phyloP scores from a whole-genome alignment of 2,888 invertebrate species.

The Lasioglossum lativentre region DNA sequence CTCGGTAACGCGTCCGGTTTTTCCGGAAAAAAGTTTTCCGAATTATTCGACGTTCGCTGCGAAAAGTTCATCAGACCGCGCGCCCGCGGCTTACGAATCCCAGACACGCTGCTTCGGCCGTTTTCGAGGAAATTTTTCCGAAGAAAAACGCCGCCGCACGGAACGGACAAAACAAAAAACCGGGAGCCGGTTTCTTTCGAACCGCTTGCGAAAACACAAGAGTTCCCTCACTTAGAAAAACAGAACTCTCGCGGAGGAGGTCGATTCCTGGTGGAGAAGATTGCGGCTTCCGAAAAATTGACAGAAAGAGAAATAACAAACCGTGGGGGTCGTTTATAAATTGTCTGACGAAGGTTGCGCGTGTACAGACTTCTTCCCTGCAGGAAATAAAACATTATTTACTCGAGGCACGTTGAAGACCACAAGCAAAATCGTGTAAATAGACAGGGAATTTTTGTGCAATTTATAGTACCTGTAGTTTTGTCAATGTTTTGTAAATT shows the following conservation, averaged over 20 bases:
- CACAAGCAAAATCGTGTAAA: background rate
- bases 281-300: background rate
- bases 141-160: constrained; percentile 15
- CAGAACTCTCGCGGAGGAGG: background rate
- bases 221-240: background rate
- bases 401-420: background rate
- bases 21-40: constrained; percentile 45
- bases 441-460: background rate
- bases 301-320: constrained; percentile 11
- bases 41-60: constrained; percentile 48
- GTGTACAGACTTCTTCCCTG: background rate
- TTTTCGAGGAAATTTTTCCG: constrained; percentile 8
- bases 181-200: constrained; percentile 1
- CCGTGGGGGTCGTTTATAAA: background rate
- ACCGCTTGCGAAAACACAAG: constrained; percentile 10
- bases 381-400: background rate
- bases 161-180: constrained; percentile 32
- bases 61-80: constrained; percentile 20
- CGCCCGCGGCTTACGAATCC: constrained; percentile 32
- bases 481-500: background rate
- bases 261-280: background rate
- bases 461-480: background rate
- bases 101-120: constrained; percentile 19
- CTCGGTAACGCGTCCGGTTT: constrained; percentile 14
- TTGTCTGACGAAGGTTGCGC: background rate